A percentile compares a stretch with the other conserved stretches of the same genome.
phyloP scores from a whole-genome alignment of 2,888 invertebrate species.

The Priocnemis perturbator region DNA sequence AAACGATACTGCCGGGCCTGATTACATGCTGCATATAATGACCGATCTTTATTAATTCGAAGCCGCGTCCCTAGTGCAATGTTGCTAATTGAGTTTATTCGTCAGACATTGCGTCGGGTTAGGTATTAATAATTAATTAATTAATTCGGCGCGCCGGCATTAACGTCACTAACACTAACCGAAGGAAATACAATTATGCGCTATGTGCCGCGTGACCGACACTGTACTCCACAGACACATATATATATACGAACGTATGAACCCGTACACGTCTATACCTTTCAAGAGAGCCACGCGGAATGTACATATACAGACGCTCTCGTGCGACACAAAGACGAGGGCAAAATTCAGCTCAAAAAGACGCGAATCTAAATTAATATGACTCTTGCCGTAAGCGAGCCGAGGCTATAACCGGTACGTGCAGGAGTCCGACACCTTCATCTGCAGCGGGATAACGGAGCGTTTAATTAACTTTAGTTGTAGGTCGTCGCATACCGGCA shows the following conservation, averaged over 20 bases:
- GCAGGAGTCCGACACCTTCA: too few species aligned
- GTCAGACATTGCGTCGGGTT: slow-evolving; percentile 1
- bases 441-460: neutral
- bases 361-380: too few species aligned
- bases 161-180: slow-evolving; percentile 4
- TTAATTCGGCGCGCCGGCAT: slow-evolving; percentile 19
- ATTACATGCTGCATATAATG: slow-evolving; percentile 32
- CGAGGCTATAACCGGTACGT: too few species aligned
- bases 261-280: too few species aligned
- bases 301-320: too few species aligned
- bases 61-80: slow-evolving; percentile 1
- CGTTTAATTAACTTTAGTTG: slow-evolving; percentile 21
- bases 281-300: too few species aligned
- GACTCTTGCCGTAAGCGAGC: too few species aligned
- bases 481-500: slow-evolving; percentile 3
- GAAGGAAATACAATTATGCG: slow-evolving; percentile 7
- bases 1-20: slow-evolving; percentile 17
- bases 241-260: too few species aligned
- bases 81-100: slow-evolving; percentile 12
- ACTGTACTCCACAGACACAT: too few species aligned
- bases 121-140: slow-evolving; percentile 27
- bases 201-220: neutral
- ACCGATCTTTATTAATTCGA: slow-evolving; percentile 39
- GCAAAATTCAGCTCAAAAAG: too few species aligned
- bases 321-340: too few species aligned